Evolutionary conservation across 2,797 vertebrate species (phyloP), one percentile per base, ranked within the genome.

Genomic region (Phyllotis vaccarum): DNA sequence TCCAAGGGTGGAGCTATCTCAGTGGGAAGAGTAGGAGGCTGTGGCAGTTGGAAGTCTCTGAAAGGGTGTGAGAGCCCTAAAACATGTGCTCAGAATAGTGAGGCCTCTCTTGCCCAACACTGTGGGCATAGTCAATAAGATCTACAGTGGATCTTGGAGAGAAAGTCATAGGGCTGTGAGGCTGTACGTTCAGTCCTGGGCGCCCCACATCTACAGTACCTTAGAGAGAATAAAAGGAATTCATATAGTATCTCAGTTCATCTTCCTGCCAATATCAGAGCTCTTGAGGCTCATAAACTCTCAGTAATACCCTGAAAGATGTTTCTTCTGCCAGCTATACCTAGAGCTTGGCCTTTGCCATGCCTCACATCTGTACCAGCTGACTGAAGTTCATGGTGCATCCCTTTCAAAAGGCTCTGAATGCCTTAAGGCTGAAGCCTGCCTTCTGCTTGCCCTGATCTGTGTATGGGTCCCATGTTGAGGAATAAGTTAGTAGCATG

Each of bases 381-480:
- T 29, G 24, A 52, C 27, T 40, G 16, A 0, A 16, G 34, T n/a
- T 78, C 22, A 3, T 1, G 0, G 0, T 1, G 5, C n/a, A 31
- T 72, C 46, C 19, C 58, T 76, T 89, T 40, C 29, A 19, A 76
- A 37, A 10, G 29, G 16, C 34, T 11, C 60, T 21, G 11, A 37
- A 5, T 1, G n/a, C 78, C 54, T 60, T 9, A 11, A 0, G 0
- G 1, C 27, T 17, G 17, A 81, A 11, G 10, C 5, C 43, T 64
- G 11, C 3, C 27, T 81, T 14, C 37, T 1, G 5, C 5, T 86
- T 56, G 6, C 17, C 11, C 31, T 1, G 2, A 16, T 11, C 4
- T 37, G 24, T 31, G 66, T 13, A 46, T n/a, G 31, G 70, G n/a
- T 29, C 37, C 7, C 29, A 62, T 4, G 0, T 22, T 3, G 40